Evolutionary conservation across 2,113 vertebrate genomes (phyloP).

Genomic region (Rhombomys opimus): DNA sequence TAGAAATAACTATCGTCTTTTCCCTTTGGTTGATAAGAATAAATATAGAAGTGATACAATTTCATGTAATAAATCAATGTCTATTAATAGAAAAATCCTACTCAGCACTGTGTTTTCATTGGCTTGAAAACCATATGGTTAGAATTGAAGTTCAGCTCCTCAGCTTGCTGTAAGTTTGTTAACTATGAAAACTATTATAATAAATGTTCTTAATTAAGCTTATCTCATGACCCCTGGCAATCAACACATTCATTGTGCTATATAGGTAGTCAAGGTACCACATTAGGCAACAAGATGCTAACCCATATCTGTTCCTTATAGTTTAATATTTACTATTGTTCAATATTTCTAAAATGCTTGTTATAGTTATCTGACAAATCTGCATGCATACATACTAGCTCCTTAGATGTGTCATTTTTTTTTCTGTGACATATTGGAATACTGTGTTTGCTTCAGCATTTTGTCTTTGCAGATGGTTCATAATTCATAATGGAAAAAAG

Average conservation of each 20-base stretch:
- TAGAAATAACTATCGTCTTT: neutral
- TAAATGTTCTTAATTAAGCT: slow-evolving; percentile 10
- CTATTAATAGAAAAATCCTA: slow-evolving; percentile 66
- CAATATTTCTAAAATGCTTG: slow-evolving; percentile 4
- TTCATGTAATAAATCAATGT: slow-evolving; percentile 46
- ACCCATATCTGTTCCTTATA: neutral
- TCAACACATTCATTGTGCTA: too few species aligned
- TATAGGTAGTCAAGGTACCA: too few species aligned
- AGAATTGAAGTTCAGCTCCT: neutral
- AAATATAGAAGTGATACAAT: slow-evolving; percentile 54
- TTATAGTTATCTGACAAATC: neutral
- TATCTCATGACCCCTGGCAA: too few species aligned
- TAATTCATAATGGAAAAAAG: slow-evolving; percentile 44
- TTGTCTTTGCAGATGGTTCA: slow-evolving; percentile 63
- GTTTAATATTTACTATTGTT: neutral
- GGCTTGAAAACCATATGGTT: slow-evolving; percentile 56
- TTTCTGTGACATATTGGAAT: neutral
- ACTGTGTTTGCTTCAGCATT: slow-evolving; percentile 45
- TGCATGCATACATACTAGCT: slow-evolving; percentile 4
- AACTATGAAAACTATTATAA: slow-evolving; percentile 36
- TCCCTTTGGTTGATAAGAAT: slow-evolving; percentile 1
- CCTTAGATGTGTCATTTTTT: neutral
- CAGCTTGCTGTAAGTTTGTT: slow-evolving; percentile 34
- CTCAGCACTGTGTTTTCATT: slow-evolving; percentile 68
- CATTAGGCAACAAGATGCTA: neutral